Evolutionary conservation across 2,113 vertebrate genomes (phyloP).

Genomic region (Phyllostomus hastatus): DNA sequence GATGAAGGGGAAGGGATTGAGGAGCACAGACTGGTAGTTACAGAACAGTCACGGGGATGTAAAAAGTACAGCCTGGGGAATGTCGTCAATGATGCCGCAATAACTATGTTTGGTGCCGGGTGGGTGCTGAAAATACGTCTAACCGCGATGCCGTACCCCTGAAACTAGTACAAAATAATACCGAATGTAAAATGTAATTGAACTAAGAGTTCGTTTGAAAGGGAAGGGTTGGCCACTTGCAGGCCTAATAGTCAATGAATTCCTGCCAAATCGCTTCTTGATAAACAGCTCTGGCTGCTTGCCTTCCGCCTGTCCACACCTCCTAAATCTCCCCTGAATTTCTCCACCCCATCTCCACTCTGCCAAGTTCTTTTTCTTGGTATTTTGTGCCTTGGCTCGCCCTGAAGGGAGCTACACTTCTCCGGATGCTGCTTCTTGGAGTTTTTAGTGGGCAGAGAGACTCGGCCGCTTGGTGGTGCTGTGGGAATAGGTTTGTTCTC

Average conservation of each 20-base stretch:
- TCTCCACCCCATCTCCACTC: neutral
- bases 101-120: neutral
- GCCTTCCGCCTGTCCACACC: neutral
- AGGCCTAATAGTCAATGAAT: neutral
- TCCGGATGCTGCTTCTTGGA: neutral
- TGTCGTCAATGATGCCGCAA: neutral
- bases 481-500: constrained; percentile 13
- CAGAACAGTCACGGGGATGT: neutral
- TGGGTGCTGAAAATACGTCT: neutral
- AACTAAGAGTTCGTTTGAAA: neutral
- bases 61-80: neutral
- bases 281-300: neutral
- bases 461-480: constrained; percentile 66
- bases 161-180: neutral
- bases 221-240: neutral
- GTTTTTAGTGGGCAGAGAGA: neutral
- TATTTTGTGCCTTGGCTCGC: neutral
- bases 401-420: neutral
- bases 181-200: neutral
- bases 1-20: neutral
- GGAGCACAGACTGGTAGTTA: neutral
- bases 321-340: neutral
- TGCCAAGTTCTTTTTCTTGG: neutral
- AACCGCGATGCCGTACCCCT: too few species aligned
- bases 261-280: neutral